Conservation (phyloP, 2,797 vertebrate genomes). For the Loris lydekkerianus region DNA sequence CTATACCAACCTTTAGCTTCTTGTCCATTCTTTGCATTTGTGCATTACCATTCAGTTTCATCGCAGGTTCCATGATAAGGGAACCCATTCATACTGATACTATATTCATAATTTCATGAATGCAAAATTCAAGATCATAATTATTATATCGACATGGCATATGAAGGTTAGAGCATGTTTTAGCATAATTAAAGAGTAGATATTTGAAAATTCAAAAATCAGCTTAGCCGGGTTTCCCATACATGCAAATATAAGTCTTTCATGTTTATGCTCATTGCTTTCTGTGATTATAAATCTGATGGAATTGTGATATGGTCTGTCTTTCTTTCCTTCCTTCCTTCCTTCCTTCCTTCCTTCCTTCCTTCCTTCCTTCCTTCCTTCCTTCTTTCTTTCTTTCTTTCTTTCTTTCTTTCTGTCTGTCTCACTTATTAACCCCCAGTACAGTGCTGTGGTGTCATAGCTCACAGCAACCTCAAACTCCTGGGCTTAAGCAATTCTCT, state of each 20-base stretch:
- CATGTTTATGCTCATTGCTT: constrained; percentile 4
- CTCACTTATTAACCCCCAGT: too few relatives aligned
- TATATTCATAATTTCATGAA: constrained; percentile 34
- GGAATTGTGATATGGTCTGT: constrained; percentile 61
- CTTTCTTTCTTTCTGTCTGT: too few relatives aligned
- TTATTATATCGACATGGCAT: background rate
- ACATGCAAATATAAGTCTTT: constrained; percentile 5
- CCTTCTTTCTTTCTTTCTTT: background rate
- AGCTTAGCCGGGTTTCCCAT: background rate
- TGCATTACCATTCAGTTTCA: background rate
- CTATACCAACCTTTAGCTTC: background rate
- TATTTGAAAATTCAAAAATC: constrained; percentile 42
- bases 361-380: too few relatives aligned
- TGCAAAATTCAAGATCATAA: constrained; percentile 7
- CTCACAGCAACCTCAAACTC: too few relatives aligned
- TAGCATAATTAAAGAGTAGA: constrained; percentile 39
- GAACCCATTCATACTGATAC: background rate
- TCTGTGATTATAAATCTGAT: constrained; percentile 18
- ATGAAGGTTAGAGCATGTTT: constrained; percentile 4
- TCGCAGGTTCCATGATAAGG: background rate
- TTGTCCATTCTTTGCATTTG: background rate
- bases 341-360: too few relatives aligned
- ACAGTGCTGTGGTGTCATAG: too few relatives aligned
- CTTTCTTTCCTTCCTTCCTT: too few relatives aligned
- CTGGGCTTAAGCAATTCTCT: too few relatives aligned